Percentiles rank a stretch among this genome's conserved stretches.
These are phyloP conservation scores for Oxycera nigricornis DNA, from an alignment of 2,888 invertebrate species.

Conservation along the genomic window DNA sequence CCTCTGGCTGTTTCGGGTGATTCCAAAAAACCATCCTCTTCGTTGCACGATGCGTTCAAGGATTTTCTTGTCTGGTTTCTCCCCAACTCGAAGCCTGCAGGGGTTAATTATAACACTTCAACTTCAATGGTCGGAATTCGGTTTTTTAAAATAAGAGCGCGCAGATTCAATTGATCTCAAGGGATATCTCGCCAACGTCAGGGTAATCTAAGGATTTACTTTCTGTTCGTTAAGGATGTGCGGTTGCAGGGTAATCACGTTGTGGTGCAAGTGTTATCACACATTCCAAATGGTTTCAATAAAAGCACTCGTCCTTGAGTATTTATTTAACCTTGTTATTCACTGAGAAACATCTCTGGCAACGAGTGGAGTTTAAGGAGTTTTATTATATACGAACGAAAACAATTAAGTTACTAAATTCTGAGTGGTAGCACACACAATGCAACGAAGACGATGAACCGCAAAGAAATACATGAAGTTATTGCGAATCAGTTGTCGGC, in stretches of 20 bases:
- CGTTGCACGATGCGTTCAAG: background rate
- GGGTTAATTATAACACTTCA: constrained; percentile 40
- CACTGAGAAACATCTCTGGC: too few relatives aligned
- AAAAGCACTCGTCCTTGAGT: too few relatives aligned
- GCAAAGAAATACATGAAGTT: background rate
- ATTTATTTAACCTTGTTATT: too few relatives aligned
- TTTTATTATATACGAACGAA: too few relatives aligned
- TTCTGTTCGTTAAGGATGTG: background rate
- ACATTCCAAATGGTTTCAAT: too few relatives aligned
- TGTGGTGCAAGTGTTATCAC: too few relatives aligned
- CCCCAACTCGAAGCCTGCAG: constrained; percentile 23
- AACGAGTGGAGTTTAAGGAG: too few relatives aligned
- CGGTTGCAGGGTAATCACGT: background rate
- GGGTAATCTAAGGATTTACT: background rate
- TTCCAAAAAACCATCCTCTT: background rate
- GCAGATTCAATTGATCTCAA: constrained; percentile 28
- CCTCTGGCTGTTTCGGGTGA: constrained; percentile 23
- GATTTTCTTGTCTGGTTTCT: constrained; percentile 27
- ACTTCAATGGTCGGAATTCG: constrained; percentile 11
- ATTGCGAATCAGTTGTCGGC: background rate
- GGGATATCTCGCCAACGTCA: constrained; percentile 27
- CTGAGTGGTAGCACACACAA: too few relatives aligned
- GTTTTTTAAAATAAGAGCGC: constrained; percentile 3
- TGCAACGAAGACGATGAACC: background rate
- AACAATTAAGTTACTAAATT: too few relatives aligned